Conservation (phyloP, 2,888 invertebrate species). For the Elysia crispata region DNA sequence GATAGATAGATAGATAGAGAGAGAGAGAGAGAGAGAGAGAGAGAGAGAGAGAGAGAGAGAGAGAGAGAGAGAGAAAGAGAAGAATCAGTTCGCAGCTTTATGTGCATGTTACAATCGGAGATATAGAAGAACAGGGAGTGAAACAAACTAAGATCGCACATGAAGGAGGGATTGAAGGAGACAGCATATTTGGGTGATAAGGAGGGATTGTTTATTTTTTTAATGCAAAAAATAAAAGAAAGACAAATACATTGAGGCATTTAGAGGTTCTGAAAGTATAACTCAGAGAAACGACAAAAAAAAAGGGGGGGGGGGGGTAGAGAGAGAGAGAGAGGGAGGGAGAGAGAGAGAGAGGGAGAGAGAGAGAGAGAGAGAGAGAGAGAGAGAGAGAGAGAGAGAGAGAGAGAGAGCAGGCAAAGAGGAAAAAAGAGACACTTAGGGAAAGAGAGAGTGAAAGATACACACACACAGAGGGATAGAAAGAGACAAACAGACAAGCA, state of each 20-base stretch:
- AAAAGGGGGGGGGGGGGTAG: background rate
- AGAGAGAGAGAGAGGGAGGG: background rate
- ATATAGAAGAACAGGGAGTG: too few species aligned
- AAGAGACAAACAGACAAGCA: too few species aligned
- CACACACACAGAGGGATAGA: background rate
- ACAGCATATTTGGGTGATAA: too few species aligned
- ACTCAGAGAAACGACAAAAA: too few species aligned
- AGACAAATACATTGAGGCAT: too few species aligned
- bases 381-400: background rate
- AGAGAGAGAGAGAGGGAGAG: background rate
- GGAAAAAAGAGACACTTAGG: background rate
- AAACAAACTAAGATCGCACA: background rate
- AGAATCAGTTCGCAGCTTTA: too few species aligned
- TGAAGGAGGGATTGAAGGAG: too few species aligned
- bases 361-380: background rate
- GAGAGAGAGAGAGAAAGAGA: constrained; percentile 17
- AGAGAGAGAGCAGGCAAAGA: background rate
- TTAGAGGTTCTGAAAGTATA: too few species aligned
- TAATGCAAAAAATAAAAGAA: background rate
- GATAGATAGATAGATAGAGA: constrained; percentile 9
- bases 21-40: constrained; percentile 12
- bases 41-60: constrained; percentile 10
- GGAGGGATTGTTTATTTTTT: too few species aligned
- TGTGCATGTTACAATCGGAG: too few species aligned
- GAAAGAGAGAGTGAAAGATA: background rate